Evolutionary conservation across 2,888 invertebrate genomes (phyloP).

Genomic region (Synergus japonicus): DNA sequence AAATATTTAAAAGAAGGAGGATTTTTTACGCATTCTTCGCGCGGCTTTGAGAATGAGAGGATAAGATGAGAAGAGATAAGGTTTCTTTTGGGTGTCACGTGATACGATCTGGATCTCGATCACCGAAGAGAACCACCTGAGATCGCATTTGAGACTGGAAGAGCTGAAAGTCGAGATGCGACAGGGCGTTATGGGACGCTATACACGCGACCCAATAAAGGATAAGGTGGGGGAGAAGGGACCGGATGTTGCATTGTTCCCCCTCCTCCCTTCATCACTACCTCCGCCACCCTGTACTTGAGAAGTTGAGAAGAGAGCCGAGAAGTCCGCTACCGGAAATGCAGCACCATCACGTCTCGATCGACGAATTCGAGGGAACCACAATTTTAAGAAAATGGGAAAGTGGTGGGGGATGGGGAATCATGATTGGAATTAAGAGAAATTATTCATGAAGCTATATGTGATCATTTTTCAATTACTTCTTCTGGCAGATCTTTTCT

Average conservation of each 20-base stretch:
- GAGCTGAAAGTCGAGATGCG: constrained; percentile 49
- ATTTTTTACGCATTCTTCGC: neutral
- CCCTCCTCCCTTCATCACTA: constrained; percentile 48
- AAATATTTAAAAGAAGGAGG: neutral
- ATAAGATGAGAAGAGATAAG: neutral
- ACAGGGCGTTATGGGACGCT: constrained; percentile 50
- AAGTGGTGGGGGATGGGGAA: neutral
- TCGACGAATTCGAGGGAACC: constrained; percentile 48
- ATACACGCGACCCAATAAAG: constrained; percentile 42
- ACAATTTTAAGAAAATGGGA: constrained; percentile 29
- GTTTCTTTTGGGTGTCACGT: neutral
- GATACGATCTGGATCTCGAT: constrained; percentile 28
- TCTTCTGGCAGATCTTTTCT: neutral
- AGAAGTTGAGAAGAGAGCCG: constrained; percentile 52
- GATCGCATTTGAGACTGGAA: constrained; percentile 50
- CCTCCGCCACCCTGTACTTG: constrained; percentile 40
- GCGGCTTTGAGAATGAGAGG: neutral
- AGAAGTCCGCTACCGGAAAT: constrained; percentile 64
- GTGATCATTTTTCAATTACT: neutral
- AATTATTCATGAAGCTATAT: neutral
- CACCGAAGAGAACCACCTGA: constrained; percentile 48
- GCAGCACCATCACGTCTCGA: constrained; percentile 54
- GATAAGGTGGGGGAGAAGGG: constrained; percentile 57
- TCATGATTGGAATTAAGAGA: constrained; percentile 17
- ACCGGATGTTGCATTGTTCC: constrained; percentile 74